These are phyloP conservation scores for Diploscapter pachys DNA, from an alignment of 1,140 invertebrate species.

Conservation along the genomic window DNA sequence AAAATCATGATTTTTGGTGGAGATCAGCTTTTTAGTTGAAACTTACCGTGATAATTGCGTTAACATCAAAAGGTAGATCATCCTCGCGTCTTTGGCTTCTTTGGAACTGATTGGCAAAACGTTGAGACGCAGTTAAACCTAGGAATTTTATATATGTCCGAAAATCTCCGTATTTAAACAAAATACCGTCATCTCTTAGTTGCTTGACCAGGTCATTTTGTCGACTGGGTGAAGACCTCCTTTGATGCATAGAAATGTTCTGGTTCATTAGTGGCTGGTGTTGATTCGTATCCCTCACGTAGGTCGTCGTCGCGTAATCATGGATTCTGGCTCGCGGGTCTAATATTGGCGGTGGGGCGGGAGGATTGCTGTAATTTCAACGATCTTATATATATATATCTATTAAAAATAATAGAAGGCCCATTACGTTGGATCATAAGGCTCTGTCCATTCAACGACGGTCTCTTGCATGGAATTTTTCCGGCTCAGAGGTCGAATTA, in stretches of 20 bases:
- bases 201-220: slow-evolving; percentile 26
- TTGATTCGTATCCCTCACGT: slow-evolving; percentile 16
- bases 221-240: not conserved
- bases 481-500: too few species aligned
- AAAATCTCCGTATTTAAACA: not conserved
- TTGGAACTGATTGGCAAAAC: slow-evolving; percentile 26
- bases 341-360: not conserved
- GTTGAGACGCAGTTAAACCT: slow-evolving; percentile 24
- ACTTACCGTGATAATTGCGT: slow-evolving; percentile 23
- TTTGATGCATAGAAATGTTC: too few species aligned
- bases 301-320: slow-evolving; percentile 25
- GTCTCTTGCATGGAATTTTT: not conserved
- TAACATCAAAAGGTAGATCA: slow-evolving; percentile 19
- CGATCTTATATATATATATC: not conserved
- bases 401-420: not conserved
- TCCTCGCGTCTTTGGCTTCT: not conserved
- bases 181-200: slow-evolving; percentile 22
- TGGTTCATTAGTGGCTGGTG: not conserved
- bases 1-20: too few species aligned
- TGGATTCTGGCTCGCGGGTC: slow-evolving; percentile 24
- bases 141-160: not conserved
- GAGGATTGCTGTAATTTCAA: not conserved
- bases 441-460: slow-evolving; percentile 11
- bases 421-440: slow-evolving; percentile 1
- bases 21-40: too few species aligned